These are phyloP conservation scores for Aricia agestis DNA, from an alignment of 1,140 invertebrate species.

Conservation along the genomic window DNA sequence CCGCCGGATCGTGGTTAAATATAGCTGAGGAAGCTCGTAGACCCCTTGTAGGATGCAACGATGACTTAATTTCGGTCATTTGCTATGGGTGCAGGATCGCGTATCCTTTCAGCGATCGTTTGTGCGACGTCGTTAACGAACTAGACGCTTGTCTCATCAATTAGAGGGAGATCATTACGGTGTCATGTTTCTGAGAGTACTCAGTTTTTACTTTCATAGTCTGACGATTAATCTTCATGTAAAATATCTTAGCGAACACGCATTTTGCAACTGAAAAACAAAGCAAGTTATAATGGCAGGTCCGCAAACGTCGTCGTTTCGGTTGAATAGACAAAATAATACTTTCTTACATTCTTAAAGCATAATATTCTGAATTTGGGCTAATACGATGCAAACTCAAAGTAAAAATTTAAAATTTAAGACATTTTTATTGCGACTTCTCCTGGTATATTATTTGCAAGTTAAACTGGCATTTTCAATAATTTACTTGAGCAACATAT, in stretches of 20 bases:
- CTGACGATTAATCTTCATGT: constrained; percentile 2
- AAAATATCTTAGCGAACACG: background rate
- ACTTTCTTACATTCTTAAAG: too few relatives aligned
- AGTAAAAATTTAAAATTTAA: too few relatives aligned
- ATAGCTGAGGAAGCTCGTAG: constrained; percentile 44
- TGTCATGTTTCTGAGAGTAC: background rate
- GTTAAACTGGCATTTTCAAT: too few relatives aligned
- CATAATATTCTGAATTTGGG: too few relatives aligned
- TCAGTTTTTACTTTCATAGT: background rate
- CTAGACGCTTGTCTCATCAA: constrained; percentile 31
- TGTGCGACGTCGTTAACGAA: constrained; percentile 30
- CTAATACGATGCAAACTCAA: too few relatives aligned
- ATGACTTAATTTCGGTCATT: constrained; percentile 65
- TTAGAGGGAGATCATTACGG: constrained; percentile 19
- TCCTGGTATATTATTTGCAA: too few relatives aligned
- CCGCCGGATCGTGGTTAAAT: constrained; percentile 15
- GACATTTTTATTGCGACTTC: too few relatives aligned
- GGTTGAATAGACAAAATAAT: too few relatives aligned
- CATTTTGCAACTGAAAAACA: too few relatives aligned
- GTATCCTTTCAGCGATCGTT: constrained; percentile 25
- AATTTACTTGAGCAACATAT: too few relatives aligned
- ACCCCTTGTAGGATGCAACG: constrained; percentile 53
- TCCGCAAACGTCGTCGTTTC: too few relatives aligned
- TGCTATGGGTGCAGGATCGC: constrained; percentile 50
- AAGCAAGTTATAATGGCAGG: background rate